phyloP scores from a whole-genome alignment of 2,888 invertebrate genomes.

The Diarsia brunnea region DNA sequence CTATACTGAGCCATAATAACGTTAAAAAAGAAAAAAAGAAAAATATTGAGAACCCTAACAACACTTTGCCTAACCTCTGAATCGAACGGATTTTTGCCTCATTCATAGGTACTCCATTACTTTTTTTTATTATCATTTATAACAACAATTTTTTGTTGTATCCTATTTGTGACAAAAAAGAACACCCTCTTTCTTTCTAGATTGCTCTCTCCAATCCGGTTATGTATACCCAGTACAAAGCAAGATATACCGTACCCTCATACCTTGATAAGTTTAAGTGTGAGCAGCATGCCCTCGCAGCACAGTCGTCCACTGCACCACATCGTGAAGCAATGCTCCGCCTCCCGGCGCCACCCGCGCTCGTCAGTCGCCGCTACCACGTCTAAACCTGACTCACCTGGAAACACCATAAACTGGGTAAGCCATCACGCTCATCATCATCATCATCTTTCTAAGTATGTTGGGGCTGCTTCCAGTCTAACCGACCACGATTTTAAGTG shows the following conservation, averaged over 20 bases:
- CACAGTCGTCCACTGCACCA: constrained; percentile 99
- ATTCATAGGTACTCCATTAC: too few species aligned
- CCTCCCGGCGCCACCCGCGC: constrained; percentile 96
- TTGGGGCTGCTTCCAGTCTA: neutral
- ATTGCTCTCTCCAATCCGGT: neutral
- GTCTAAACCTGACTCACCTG: constrained; percentile 92
- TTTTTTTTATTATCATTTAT: too few species aligned
- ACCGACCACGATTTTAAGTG: too few species aligned
- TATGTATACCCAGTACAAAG: neutral
- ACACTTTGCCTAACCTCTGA: neutral
- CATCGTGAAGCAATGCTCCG: constrained; percentile 97
- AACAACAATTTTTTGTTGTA: too few species aligned
- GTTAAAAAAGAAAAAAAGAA: too few species aligned
- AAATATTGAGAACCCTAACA: neutral
- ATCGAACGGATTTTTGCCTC: neutral
- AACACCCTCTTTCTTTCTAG: too few species aligned
- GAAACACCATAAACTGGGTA: neutral
- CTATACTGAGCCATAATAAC: neutral
- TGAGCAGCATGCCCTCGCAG: constrained; percentile 99
- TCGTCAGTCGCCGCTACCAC: constrained; percentile 92
- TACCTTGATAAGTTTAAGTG: constrained; percentile 97
- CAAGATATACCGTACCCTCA: neutral
- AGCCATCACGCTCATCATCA: neutral
- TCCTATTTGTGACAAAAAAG: too few species aligned
- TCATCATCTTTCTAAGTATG: neutral